Evolutionary conservation across 2,888 invertebrate species (phyloP).

Genomic region (Pyrochroa serraticornis): DNA sequence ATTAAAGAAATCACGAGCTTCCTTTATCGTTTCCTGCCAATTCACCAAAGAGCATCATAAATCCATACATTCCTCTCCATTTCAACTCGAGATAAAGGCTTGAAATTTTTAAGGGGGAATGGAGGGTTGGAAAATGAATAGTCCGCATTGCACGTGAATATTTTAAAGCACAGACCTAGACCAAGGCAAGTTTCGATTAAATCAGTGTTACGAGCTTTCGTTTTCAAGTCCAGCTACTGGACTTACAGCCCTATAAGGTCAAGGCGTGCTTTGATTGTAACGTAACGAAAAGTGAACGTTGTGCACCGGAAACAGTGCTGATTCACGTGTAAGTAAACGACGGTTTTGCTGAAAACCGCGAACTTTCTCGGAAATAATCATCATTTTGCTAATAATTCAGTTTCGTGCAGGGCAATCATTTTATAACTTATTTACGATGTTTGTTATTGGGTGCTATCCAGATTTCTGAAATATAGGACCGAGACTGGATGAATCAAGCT

Average conservation of each 20-base stretch:
- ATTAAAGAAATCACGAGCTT: slow-evolving; percentile 6
- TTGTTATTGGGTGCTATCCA: too few relatives aligned
- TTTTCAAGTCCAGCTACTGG: slow-evolving; percentile 32
- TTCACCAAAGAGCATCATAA: slow-evolving; percentile 1
- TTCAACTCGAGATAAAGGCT: neutral
- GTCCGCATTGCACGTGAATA: slow-evolving; percentile 30
- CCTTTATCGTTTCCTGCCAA: slow-evolving; percentile 1
- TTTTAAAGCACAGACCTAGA: slow-evolving; percentile 25
- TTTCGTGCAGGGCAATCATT: too few relatives aligned
- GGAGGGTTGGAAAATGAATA: too few relatives aligned
- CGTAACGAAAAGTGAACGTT: slow-evolving; percentile 19
- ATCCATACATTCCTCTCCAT: neutral
- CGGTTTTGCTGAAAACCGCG: neutral
- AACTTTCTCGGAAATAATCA: slow-evolving; percentile 11
- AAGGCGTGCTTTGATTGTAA: slow-evolving; percentile 24
- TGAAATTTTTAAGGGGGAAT: neutral
- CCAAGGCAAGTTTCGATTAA: slow-evolving; percentile 34
- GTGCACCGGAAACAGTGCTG: slow-evolving; percentile 1
- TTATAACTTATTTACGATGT: too few relatives aligned
- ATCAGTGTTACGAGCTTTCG: slow-evolving; percentile 34
- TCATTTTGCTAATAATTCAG: too few relatives aligned
- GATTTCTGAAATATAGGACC: too few relatives aligned
- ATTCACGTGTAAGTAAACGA: neutral
- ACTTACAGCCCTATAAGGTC: slow-evolving; percentile 33
- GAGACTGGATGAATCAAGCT: too few relatives aligned